A percentile compares a stretch with the other conserved stretches of the same genome.
phyloP scores from a whole-genome alignment of 2,797 vertebrate genomes.

The Gobionotothen gibberifrons region DNA sequence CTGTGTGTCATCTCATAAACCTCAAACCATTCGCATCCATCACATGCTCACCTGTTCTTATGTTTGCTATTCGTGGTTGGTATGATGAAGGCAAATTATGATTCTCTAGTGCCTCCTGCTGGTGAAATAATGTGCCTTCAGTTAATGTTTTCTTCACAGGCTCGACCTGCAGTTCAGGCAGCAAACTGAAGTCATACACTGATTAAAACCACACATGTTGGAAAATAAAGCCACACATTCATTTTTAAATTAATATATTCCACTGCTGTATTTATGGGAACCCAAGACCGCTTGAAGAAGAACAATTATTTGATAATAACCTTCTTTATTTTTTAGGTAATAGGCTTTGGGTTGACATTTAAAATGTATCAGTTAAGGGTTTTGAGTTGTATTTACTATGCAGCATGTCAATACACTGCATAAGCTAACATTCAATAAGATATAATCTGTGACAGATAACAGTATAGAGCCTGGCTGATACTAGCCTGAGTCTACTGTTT shows the following conservation, averaged over 20 bases:
- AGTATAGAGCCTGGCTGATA: constrained; percentile 18
- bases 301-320: no score
- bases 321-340: no score
- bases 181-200: constrained; percentile 20
- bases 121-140: constrained; percentile 59
- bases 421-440: background rate
- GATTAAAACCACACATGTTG: constrained; percentile 2
- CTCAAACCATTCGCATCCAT: constrained; percentile 46
- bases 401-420: background rate
- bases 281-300: no score
- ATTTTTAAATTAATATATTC: background rate
- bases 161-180: constrained; percentile 29
- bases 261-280: background rate
- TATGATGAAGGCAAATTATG: constrained; percentile 37
- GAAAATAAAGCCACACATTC: constrained; percentile 12
- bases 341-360: no score
- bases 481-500: background rate
- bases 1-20: constrained; percentile 47
- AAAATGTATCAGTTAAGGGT: background rate
- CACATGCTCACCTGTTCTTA: constrained; percentile 33
- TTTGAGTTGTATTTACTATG: background rate
- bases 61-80: constrained; percentile 39
- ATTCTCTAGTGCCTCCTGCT: constrained; percentile 67
- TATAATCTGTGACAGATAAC: background rate
- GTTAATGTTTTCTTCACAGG: constrained; percentile 31